Evolutionary conservation across 2,888 invertebrate species (phyloP), one percentile per base, ranked within the genome.

Genomic region (Melitaea athalia): DNA sequence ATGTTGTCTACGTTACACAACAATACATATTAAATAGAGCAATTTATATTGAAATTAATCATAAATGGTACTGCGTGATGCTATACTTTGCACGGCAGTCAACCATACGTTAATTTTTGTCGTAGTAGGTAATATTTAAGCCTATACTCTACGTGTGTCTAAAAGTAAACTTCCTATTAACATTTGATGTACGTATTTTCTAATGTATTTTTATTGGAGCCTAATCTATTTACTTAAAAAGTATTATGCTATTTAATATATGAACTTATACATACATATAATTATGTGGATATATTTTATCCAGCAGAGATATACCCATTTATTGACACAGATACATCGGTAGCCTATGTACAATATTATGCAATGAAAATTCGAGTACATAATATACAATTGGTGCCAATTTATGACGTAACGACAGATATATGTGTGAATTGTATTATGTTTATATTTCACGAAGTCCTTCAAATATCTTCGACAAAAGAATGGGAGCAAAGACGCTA

Each of bases 401-500:
- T 79, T 79, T 78, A 72, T 72, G 33, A 55, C 57, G 59, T 50
- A 62, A 52, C 47, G 33, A 42, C 24, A 11, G 6, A 24, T 49
- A 24, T 49, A 50, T 68, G 38, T 53, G 42, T 57, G 24, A 24
- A 38, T 59, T 49, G 71, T 75, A 69, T 72, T 78, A 74, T 72
- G 77, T 72, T 74, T 76, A 73, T 74, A 74, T 74, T 75, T 77
- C 75, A 76, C 72, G 77, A 74, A 70, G 75, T 69, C 24, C 74
- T 79, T 78, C 74, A 83, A 82, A 81, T 80, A 57, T 45, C 8
- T 59, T 52, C 47, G 75, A 76, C 72, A 77, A 86, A 82, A 79
- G 76, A 87, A 86, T 82, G 90, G 91, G 91, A 90, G 85, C 90
- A 91, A 91, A 85, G 80, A 82, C 77, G 84, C 77, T 81, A 75